Base-by-base conservation (phyloP, 2,888 invertebrate species). In the Parnassius apollo region DNA sequence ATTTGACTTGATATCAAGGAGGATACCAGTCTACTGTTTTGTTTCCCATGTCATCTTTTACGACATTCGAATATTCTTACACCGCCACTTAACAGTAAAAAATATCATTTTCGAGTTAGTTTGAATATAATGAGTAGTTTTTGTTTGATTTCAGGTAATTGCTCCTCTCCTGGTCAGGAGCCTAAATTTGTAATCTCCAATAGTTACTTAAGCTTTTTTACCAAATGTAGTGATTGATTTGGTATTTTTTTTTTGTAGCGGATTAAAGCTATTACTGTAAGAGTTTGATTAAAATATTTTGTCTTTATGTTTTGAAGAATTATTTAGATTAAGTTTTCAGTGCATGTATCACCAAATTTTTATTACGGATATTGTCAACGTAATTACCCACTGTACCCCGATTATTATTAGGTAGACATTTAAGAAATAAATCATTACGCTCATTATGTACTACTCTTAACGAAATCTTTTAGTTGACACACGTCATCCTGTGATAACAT, bases 401-500 rank as follows among this genome's bases (percentile, higher is more conserved):
- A 9, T 51, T 7, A 18, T 51, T 7, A 18, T 57, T 49, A 42
- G 35, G n/a, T 57, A 48, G 7, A 45, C 10, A 58, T n/a, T 10
- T 62, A 62, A 48, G 57, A 42, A 52, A 52, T 51, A 2, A 22
- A 57, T 53, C 22, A 57, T 57, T 12, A 10, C 42, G 25, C 18
- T 52, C 13, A 12, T 61, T 13, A 25, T n/a, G 9, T 48, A 9
- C 64, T 64, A 42, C 68, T 66, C 65, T 54, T n/a, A 49, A 49
- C 35, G 67, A 73, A 72, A 68, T 73, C 69, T 69, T 71, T 74
- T 73, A 73, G 71, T 80, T 75, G 72, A 74, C 78, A 80, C 80
- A 77, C 76, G 77, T 79, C 82, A 83, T 83, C 85, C 88, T 90
- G 89, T 90, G 88, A 89, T 88, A 86, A 69, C 83, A 78, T 80